Evolutionary conservation across 2,113 vertebrate genomes (phyloP).

Genomic region (Xyliphius kryptos): DNA sequence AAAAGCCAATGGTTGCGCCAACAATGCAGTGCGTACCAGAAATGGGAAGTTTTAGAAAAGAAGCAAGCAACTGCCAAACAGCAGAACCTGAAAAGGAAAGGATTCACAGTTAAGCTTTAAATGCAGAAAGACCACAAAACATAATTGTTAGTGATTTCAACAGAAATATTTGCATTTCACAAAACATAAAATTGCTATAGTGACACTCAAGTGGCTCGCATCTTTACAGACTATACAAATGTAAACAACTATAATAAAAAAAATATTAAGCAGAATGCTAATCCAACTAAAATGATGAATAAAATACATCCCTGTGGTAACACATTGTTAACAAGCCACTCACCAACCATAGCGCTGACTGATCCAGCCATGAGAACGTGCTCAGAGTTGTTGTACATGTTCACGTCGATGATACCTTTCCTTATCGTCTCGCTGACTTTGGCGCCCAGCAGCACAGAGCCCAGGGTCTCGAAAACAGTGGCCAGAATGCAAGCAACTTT

Average conservation of each 20-base stretch:
- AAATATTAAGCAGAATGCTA: no score
- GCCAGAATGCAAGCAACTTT: slow-evolving; percentile 87
- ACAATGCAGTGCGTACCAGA: slow-evolving; percentile 98
- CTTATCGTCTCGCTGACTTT: slow-evolving; percentile 96
- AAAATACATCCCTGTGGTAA: no score
- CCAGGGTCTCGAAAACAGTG: slow-evolving; percentile 87
- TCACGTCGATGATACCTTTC: slow-evolving; percentile 82
- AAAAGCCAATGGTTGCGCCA: slow-evolving; percentile 94
- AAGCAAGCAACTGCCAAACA: slow-evolving; percentile 92
- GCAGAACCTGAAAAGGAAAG: slow-evolving; percentile 74
- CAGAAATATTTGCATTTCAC: no score
- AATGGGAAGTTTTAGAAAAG: slow-evolving; percentile 93
- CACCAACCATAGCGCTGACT: slow-evolving; percentile 89
- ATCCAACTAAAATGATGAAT: no score
- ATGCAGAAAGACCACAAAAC: no score
- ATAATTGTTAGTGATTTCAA: no score
- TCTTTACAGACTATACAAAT: no score
- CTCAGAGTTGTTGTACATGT: slow-evolving; percentile 70
- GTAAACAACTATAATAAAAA: no score
- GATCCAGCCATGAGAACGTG: slow-evolving; percentile 77
- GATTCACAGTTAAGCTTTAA: no score
- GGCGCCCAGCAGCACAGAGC: slow-evolving; percentile 87
- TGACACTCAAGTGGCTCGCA: no score
- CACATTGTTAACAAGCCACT: slow-evolving; percentile 48
- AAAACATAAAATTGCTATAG: no score